Base-by-base conservation (phyloP, 2,797 vertebrate species). In the Myiotriccus ornatus region DNA sequence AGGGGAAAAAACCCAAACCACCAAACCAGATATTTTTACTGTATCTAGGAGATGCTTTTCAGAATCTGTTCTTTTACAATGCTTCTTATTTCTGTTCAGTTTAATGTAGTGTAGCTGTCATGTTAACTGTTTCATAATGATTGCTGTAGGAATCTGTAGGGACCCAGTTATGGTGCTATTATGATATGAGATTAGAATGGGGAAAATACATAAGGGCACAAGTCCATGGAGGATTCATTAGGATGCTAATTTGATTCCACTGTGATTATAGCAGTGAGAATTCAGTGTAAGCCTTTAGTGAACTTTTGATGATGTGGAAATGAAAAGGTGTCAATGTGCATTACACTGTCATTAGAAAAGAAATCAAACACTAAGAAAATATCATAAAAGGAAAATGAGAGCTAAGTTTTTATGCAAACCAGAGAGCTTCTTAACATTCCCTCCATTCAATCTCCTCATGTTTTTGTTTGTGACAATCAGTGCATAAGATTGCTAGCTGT, bases 171-270 rank as follows among this genome's bases (percentile, higher is more conserved):
- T 91, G 91, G 90, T 95, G 27, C 50, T 85, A 70, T 96, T 97
- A 90, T 71, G 81, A 67, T 81, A 69, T 63, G 74, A 97, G 79
- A 93, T 94, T 88, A 89, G 87, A 96, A 94, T 44, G 52, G 67
- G 83, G 47, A 91, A 94, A 95, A 94, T 71, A 59, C 43, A 43
- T 74, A 81, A 92, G 75, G 89, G 88, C 93, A 67, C 37, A 87
- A 96, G 64, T 92, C 91, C 43, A 30, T 75, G 91, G 91, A 76
- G 75, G 22, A 90, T 95, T 85, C 74, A 95, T 97, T 97, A 94
- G 70, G 75, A 87, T 97, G 80, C 41, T 90, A 95, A 94, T 96
- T 96, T 95, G 80, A 94, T 94, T 70, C 78, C 70, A 79, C 52
- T 90, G 56, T 95, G 86, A 96, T 95, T 95, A 90, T 34, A 94